phyloP scores from a whole-genome alignment of 1,140 invertebrate genomes.

The Phymastichus coffea region DNA sequence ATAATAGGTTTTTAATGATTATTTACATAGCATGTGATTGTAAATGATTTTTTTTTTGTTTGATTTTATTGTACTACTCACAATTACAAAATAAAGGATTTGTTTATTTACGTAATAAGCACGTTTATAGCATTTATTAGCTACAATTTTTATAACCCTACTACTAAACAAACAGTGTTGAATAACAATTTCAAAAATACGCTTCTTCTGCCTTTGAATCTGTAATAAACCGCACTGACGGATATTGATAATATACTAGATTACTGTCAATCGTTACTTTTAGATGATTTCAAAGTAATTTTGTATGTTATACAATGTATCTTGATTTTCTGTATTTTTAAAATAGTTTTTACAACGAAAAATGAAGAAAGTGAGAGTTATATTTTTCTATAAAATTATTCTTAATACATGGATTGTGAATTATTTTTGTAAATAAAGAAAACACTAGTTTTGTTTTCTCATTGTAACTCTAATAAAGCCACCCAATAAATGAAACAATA shows the following conservation, averaged over 20 bases:
- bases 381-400: no score
- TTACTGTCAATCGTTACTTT: not conserved
- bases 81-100: not conserved
- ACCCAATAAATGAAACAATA: no score
- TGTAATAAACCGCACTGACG: not conserved
- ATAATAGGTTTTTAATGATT: constrained; percentile 4
- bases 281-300: no score
- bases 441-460: no score
- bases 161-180: not conserved
- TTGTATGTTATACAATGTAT: no score
- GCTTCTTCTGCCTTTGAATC: not conserved
- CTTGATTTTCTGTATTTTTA: no score
- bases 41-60: not conserved
- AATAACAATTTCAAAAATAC: not conserved
- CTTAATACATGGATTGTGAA: no score
- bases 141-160: not conserved
- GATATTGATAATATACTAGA: not conserved
- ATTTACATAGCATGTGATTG: constrained; percentile 1
- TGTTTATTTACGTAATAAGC: not conserved
- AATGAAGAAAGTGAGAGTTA: no score
- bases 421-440: no score
- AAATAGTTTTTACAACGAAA: no score
- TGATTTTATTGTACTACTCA: not conserved
- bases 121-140: not conserved
- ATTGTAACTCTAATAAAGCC: no score